These are phyloP conservation scores for Tigriopus californicus DNA, from an alignment of 2,888 invertebrate genomes.

Conservation along the genomic window DNA sequence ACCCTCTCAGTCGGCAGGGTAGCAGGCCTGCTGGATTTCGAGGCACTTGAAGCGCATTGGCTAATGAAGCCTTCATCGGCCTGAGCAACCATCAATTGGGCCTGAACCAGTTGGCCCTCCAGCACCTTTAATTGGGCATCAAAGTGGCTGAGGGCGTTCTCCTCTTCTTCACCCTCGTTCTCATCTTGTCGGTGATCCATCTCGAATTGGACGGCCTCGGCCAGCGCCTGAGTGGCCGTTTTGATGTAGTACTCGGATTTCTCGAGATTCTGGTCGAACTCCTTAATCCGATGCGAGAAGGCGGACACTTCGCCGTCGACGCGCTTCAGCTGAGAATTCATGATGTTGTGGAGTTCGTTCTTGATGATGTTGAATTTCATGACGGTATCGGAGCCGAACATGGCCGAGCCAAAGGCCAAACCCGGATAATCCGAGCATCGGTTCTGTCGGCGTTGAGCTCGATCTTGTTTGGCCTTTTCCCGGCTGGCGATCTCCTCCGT, in stretches of 20 bases:
- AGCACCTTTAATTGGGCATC: conserved; percentile 12
- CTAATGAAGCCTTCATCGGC: not conserved
- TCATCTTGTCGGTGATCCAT: not conserved
- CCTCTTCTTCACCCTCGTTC: not conserved
- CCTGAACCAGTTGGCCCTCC: conserved; percentile 9
- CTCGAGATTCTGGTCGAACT: conserved; percentile 9
- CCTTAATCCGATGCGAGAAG: conserved; percentile 9
- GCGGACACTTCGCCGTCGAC: conserved; percentile 31
- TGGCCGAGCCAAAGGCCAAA: conserved; percentile 69
- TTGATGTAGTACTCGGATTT: conserved; percentile 14
- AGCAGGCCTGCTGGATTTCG: too few species aligned
- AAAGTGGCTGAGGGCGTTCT: not conserved
- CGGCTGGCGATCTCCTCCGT: conserved; percentile 71
- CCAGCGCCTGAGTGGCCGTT: conserved; percentile 9
- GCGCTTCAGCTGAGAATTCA: conserved; percentile 87
- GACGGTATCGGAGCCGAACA: conserved; percentile 88
- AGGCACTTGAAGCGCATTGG: too few species aligned
- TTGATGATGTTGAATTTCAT: conserved; percentile 93
- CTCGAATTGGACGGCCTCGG: conserved; percentile 8
- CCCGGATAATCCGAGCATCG: conserved; percentile 83
- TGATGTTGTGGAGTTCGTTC: conserved; percentile 92
- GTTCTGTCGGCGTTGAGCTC: conserved; percentile 33
- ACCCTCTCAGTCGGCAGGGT: too few species aligned
- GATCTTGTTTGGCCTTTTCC: conserved; percentile 42
- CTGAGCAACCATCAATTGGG: conserved; percentile 2